Evolutionary conservation across 37 sponge, comb jelly and placozoan genomes (phyloP).

Genomic region (Aphrocallistes beatrix): DNA sequence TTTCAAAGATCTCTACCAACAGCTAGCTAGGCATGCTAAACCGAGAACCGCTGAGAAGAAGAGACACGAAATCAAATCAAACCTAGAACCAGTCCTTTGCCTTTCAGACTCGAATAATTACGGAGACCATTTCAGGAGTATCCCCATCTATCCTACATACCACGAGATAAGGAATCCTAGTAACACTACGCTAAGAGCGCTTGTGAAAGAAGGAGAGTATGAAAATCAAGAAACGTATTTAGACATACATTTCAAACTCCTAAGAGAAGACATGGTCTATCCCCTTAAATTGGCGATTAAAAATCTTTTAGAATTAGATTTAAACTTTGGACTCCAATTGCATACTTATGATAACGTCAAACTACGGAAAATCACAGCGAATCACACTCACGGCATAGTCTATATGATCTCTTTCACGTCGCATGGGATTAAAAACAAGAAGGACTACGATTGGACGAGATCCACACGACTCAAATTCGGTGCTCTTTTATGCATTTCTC

Average conservation of each 20-base stretch:
- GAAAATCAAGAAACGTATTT: conserved; percentile 56
- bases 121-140: neutral
- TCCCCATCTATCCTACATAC: neutral
- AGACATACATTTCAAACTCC: conserved; percentile 68
- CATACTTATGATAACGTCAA: conserved; percentile 38
- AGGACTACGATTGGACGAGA: conserved; percentile 46
- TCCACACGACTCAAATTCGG: conserved; percentile 66
- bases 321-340: conserved; percentile 33
- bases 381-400: conserved; percentile 29
- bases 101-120: too few relatives aligned
- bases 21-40: neutral
- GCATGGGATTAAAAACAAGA: neutral
- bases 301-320: conserved; percentile 7
- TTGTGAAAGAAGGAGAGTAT: conserved; percentile 30
- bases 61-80: too few relatives aligned
- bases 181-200: neutral
- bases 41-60: too few relatives aligned
- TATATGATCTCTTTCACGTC: conserved; percentile 46
- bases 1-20: neutral
- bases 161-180: neutral
- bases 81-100: too few relatives aligned
- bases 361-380: conserved; percentile 20
- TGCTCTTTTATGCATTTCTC: conserved; percentile 63
- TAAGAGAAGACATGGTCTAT: conserved; percentile 69
- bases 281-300: conserved; percentile 48